These are phyloP conservation scores for Melieria omissa DNA, from an alignment of 2,888 invertebrate species.

Conservation along the genomic window DNA sequence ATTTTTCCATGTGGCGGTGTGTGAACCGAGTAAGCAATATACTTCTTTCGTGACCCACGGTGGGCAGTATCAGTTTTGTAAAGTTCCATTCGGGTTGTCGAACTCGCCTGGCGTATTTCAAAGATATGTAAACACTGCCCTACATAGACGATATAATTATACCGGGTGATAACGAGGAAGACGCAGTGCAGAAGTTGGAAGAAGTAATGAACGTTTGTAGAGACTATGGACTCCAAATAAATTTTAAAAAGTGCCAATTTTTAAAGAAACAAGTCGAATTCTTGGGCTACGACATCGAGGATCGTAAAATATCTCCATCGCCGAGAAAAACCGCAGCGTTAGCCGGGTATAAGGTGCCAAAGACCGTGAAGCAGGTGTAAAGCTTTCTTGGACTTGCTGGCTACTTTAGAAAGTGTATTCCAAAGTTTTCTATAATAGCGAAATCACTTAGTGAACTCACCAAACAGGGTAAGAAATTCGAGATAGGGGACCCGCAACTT, in stretches of 20 bases:
- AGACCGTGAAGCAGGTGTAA: conserved; percentile 16
- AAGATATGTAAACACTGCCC: conserved; percentile 44
- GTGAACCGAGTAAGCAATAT: conserved; percentile 46
- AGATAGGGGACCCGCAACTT: conserved; percentile 16
- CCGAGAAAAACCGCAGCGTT: conserved; percentile 47
- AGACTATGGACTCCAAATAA: no score
- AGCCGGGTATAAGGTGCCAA: conserved; percentile 48
- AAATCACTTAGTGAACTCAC: conserved; percentile 15
- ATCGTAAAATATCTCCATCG: conserved; percentile 46
- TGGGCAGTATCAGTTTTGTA: conserved; percentile 52
- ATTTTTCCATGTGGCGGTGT: conserved; percentile 57
- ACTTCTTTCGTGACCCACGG: conserved; percentile 57
- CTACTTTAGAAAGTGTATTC: conserved; percentile 29
- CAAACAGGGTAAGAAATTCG: conserved; percentile 24
- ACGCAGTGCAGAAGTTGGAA: conserved; percentile 36
- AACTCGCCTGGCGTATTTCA: conserved; percentile 55
- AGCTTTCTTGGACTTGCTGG: conserved; percentile 22
- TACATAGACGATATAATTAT: conserved; percentile 45
- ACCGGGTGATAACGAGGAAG: conserved; percentile 36
- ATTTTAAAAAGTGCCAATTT: conserved; percentile 40
- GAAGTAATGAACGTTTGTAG: conserved; percentile 31
- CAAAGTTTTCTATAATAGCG: conserved; percentile 14
- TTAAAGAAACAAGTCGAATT: conserved; percentile 30
- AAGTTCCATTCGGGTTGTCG: conserved; percentile 61
- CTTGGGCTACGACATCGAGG: conserved; percentile 29